Conservation (phyloP, 2,113 vertebrate genomes). For the Loxodonta africana region DNA sequence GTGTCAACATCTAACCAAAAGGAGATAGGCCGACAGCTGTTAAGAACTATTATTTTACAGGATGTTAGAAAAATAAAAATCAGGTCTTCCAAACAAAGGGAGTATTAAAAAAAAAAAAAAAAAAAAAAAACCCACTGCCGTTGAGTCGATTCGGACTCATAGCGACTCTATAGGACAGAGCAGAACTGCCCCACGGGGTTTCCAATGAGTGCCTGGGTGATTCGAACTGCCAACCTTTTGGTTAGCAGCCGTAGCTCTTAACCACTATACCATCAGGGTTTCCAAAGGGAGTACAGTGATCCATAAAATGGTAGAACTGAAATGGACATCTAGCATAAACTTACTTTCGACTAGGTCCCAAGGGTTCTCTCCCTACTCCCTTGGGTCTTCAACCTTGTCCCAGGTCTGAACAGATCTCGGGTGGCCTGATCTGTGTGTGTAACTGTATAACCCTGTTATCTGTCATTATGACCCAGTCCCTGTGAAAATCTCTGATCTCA, state of each 20-base stretch:
- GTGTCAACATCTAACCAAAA: not conserved
- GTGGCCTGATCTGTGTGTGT: not conserved
- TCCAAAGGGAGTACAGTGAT: not conserved
- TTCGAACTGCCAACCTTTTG: no score
- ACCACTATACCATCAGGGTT: not conserved
- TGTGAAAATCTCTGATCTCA: slow-evolving; percentile 15
- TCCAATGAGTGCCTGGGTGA: no score
- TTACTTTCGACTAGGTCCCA: not conserved
- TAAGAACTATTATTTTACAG: not conserved
- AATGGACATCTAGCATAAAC: not conserved
- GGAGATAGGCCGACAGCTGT: not conserved
- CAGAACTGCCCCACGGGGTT: no score
- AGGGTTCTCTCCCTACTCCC: not conserved
- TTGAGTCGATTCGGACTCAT: no score
- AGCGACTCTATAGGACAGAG: no score
- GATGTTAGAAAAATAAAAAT: not conserved
- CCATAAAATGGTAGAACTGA: not conserved
- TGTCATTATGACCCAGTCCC: not conserved
- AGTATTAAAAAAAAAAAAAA: no score
- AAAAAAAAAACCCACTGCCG: no score
- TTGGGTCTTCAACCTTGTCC: not conserved
- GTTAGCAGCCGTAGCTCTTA: no score
- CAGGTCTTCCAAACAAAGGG: not conserved
- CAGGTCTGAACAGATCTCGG: not conserved
- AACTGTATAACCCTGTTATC: not conserved